Conservation (phyloP, 92 coral and sea anemone genomes). For the Zoanthus sansibaricus region DNA sequence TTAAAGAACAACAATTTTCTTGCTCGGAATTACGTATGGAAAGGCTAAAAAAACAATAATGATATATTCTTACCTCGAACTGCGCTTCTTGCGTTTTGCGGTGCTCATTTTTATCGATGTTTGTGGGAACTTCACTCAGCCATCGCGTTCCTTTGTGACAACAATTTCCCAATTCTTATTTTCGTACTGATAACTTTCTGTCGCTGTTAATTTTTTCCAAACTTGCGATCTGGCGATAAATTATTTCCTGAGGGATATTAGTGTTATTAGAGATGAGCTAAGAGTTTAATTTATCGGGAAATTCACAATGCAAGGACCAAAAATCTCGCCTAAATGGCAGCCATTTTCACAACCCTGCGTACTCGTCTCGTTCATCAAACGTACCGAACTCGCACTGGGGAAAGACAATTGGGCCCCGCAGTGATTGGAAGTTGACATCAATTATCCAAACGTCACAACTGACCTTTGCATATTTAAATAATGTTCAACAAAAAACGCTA, state of each 20-base stretch:
- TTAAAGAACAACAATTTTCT: constrained; percentile 20
- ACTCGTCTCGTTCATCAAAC: constrained; percentile 45
- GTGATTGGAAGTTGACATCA: constrained; percentile 80
- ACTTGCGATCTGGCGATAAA: constrained; percentile 23
- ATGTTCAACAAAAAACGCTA: constrained; percentile 43
- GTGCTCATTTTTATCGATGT: constrained; percentile 77
- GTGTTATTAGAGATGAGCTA: constrained; percentile 18
- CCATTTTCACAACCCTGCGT: constrained; percentile 37
- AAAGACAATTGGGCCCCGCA: constrained; percentile 73
- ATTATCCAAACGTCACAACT: constrained; percentile 79
- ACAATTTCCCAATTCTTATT: constrained; percentile 33
- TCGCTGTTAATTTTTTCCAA: constrained; percentile 29
- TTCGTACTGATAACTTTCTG: constrained; percentile 38
- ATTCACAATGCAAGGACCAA: constrained; percentile 18
- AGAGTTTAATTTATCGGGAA: background rate
- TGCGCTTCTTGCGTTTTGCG: constrained; percentile 90
- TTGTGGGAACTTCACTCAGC: constrained; percentile 50
- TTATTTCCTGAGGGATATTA: constrained; percentile 25
- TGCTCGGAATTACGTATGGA: background rate
- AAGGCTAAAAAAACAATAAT: background rate
- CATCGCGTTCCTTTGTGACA: constrained; percentile 44
- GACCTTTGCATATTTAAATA: constrained; percentile 80
- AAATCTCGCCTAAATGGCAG: constrained; percentile 27
- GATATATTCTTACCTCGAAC: constrained; percentile 77
- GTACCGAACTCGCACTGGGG: constrained; percentile 68